These are phyloP conservation scores for Sturmia bella DNA, from an alignment of 2,888 invertebrate genomes.

Conservation along the genomic window DNA sequence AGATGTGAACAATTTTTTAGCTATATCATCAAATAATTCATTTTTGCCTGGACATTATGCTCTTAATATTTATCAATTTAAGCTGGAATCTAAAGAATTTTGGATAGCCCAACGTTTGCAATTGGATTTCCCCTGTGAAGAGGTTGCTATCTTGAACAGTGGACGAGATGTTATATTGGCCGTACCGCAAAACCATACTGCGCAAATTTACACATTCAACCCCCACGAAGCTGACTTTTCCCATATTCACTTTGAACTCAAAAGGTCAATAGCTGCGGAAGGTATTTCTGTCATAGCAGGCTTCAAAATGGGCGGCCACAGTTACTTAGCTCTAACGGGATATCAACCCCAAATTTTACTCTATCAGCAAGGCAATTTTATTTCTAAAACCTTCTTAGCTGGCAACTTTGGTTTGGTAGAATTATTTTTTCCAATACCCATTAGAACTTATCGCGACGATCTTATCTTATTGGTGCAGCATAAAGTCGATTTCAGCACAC, in stretches of 20 bases:
- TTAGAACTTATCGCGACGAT: conserved; percentile 81
- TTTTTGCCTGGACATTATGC: conserved; percentile 66
- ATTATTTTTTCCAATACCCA: conserved; percentile 78
- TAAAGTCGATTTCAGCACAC: conserved; percentile 79
- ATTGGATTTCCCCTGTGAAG: conserved; percentile 72
- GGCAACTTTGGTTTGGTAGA: conserved; percentile 80
- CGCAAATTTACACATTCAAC: conserved; percentile 76
- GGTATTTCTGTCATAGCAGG: conserved; percentile 75
- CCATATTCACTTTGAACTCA: conserved; percentile 70
- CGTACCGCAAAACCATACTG: conserved; percentile 76
- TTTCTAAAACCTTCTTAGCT: conserved; percentile 78
- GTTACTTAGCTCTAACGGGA: conserved; percentile 80
- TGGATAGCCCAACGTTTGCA: conserved; percentile 79
- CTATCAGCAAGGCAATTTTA: conserved; percentile 78
- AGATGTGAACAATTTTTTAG: conserved; percentile 74
- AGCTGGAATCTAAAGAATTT: conserved; percentile 75
- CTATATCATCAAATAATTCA: conserved; percentile 72
- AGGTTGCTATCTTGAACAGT: conserved; percentile 76
- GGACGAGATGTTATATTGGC: conserved; percentile 79
- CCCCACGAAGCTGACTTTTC: conserved; percentile 70
- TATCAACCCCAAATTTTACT: conserved; percentile 78
- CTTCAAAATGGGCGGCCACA: conserved; percentile 81
- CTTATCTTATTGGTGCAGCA: conserved; percentile 81
- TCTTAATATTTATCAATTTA: conserved; percentile 78
- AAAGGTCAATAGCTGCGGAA: conserved; percentile 73